These are phyloP conservation scores for Argyresthia goedartella DNA, from an alignment of 2,888 invertebrate genomes.

Conservation along the genomic window DNA sequence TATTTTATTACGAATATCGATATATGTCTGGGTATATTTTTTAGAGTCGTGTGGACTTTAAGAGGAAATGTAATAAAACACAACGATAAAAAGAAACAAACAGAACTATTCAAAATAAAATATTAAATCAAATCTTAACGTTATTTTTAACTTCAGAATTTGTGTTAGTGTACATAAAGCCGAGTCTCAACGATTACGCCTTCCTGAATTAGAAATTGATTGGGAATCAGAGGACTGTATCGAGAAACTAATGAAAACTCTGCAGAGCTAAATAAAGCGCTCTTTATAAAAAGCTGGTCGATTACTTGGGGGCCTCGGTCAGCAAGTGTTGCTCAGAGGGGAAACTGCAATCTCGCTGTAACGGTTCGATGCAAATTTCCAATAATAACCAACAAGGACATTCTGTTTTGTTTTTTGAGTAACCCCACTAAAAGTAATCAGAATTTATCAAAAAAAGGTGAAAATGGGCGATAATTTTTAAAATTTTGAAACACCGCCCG, in stretches of 20 bases:
- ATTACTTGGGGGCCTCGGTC: not conserved
- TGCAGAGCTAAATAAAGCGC: not conserved
- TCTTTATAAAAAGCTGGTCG: not conserved
- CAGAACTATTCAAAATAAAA: constrained; percentile 3
- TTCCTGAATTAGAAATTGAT: not conserved
- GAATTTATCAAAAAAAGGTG: too few species aligned
- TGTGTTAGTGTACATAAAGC: constrained; percentile 55
- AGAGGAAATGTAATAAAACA: constrained; percentile 10
- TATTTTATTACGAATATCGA: constrained; percentile 1
- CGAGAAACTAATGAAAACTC: not conserved
- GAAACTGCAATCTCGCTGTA: not conserved
- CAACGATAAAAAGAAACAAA: constrained; percentile 24
- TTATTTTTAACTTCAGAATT: constrained; percentile 30
- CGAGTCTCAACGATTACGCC: not conserved
- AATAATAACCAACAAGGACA: too few species aligned
- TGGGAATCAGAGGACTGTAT: not conserved
- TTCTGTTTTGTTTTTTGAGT: too few species aligned
- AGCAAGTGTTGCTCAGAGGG: not conserved
- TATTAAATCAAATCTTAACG: too few species aligned
- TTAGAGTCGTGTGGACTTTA: too few species aligned
- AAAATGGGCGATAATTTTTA: too few species aligned
- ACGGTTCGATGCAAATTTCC: too few species aligned
- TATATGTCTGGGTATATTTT: too few species aligned
- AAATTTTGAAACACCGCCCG: constrained; percentile 23
- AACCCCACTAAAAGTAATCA: too few species aligned